Base-by-base conservation (phyloP, 1,140 invertebrate species). In the Drosophila pseudoananassae region DNA sequence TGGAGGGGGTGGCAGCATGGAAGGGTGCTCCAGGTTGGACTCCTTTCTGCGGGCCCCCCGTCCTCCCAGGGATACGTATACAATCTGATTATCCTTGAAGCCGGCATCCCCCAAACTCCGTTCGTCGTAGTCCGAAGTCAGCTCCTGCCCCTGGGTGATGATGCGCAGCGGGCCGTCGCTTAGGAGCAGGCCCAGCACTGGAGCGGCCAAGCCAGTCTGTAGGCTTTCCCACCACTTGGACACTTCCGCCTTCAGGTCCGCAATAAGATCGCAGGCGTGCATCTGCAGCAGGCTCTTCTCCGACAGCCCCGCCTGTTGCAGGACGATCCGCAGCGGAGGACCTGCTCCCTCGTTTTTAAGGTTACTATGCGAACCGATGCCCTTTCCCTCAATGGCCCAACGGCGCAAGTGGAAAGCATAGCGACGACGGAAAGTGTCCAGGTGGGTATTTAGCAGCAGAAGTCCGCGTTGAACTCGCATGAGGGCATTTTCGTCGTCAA, bases 41-140 rank as follows among this genome's bases (percentile, higher is more conserved):
- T 96, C 95, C 40, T 95, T 93, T 63, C 95, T 94, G 17, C 96
- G 94, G n/a, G 95, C 94, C 47, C 95, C 94, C n/a, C 96, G 92
- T 31, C 95, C 94, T 10, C 97, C 97, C 73, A 98, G 93, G 1
- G 97, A 98, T 47, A 98, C 97, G 92, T 97, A 98, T 10, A 98
- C 96, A 85, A 98, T 92, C 94, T 94, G 94, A 72, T 95, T 95
- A 90, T 98, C 97, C 91, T 98, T 98, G 82, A 98, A 97, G 27
- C 97, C 97, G 92, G 98, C 96, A 92, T 98, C 97, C 14, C 94
- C 95, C 0, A 98, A 91, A 0, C 95, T 96, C 76, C 98, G 97
- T 84, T 98, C 97, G 90, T 99, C 98, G 84, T 96, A 97, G 73
- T 99, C 97, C n/a, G 96, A 95, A 0, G 96, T 97, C 2, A 99